phyloP scores from a whole-genome alignment of 2,113 vertebrate species.

The Electrona antarctica region DNA sequence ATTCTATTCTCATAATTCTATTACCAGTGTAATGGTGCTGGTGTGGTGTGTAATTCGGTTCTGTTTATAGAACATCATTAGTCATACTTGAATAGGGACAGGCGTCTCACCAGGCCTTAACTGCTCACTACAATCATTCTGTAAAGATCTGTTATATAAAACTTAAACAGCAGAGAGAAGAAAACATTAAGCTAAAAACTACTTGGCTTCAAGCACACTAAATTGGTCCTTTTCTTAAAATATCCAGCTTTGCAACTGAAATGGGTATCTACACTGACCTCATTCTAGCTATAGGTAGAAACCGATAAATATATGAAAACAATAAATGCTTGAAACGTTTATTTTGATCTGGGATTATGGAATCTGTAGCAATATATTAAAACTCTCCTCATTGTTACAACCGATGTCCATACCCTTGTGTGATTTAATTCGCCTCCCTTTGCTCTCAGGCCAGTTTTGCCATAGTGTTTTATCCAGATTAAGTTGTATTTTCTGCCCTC shows the following conservation, averaged over 20 bases:
- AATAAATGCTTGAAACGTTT: conserved; percentile 36
- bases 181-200: conserved; percentile 2
- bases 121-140: neutral
- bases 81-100: neutral
- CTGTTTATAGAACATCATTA: neutral
- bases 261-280: conserved; percentile 65
- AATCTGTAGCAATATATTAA: conserved; percentile 47
- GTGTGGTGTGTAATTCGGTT: conserved; percentile 5
- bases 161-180: conserved; percentile 15
- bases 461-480: conserved; percentile 61
- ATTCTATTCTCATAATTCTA: too few relatives aligned
- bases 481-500: conserved; percentile 42
- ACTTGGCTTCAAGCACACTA: conserved; percentile 42
- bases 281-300: conserved; percentile 41
- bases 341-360: conserved; percentile 63
- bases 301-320: conserved; percentile 51
- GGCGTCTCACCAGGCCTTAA: neutral
- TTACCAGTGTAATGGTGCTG: too few relatives aligned
- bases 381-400: conserved; percentile 32
- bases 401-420: conserved; percentile 12
- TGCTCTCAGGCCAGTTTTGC: neutral
- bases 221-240: conserved; percentile 66
- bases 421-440: conserved; percentile 17
- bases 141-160: conserved; percentile 41
- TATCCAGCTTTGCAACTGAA: conserved; percentile 61